Evolutionary conservation across 30 jellyfish, hydroid and myxozoan species (phyloP).

Genomic region (Cassiopea xamachana): DNA sequence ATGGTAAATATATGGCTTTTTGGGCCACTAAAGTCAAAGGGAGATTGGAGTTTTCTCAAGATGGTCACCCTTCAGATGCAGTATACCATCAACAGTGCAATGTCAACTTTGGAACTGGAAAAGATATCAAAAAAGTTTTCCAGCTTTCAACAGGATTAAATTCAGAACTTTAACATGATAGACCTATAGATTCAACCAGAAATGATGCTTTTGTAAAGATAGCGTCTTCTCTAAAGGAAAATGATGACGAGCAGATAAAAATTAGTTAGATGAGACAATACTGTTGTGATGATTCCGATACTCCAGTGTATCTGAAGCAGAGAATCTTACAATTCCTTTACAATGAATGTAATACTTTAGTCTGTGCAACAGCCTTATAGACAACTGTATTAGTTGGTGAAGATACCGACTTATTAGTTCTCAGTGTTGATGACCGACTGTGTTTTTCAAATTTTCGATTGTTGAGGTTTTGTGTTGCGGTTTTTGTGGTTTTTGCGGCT

Average conservation of each 20-base stretch:
- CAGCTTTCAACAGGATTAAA: slow-evolving; percentile 41
- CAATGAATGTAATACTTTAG: neutral
- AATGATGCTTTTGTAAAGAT: too few relatives aligned
- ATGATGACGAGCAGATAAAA: slow-evolving; percentile 66
- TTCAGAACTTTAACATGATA: slow-evolving; percentile 43
- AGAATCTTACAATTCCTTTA: slow-evolving; percentile 39
- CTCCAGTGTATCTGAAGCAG: slow-evolving; percentile 49
- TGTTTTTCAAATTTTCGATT: too few relatives aligned
- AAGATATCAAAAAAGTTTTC: slow-evolving; percentile 56
- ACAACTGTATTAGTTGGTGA: too few relatives aligned
- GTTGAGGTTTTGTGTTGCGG: too few relatives aligned
- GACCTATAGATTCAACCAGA: slow-evolving; percentile 45
- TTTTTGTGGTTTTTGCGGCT: too few relatives aligned
- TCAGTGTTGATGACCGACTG: too few relatives aligned
- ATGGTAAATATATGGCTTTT: neutral
- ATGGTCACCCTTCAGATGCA: slow-evolving; percentile 40
- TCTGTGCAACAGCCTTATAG: too few relatives aligned
- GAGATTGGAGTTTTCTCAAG: slow-evolving; percentile 40
- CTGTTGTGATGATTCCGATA: slow-evolving; percentile 68
- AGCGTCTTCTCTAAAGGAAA: slow-evolving; percentile 48
- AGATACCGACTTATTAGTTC: too few relatives aligned
- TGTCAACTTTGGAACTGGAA: slow-evolving; percentile 69
- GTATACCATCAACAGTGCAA: slow-evolving; percentile 71
- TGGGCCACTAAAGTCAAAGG: slow-evolving; percentile 66
- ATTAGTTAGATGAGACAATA: slow-evolving; percentile 57